Evolutionary conservation across 2,113 vertebrate species (phyloP), one percentile per base, ranked within the genome.

Genomic region (Sander vitreus): DNA sequence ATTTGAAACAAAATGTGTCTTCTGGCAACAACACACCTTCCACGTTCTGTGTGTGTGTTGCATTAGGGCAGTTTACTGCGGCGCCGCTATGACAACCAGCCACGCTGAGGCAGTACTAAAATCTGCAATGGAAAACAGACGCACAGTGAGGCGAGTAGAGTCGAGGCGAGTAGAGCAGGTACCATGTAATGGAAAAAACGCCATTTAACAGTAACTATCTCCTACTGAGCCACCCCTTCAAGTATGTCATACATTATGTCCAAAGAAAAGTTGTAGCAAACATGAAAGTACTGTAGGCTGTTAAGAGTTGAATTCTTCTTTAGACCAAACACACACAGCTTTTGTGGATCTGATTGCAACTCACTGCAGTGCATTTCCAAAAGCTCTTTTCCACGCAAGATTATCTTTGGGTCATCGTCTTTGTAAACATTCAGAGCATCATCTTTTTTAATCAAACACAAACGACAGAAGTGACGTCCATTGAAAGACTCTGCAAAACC

Each of bases 241-340:
- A 84, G 70, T 78, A 89, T 60, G 25, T 84, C 58, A 47, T 90
- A 82, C 83, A 84, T 87, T 0, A 88, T 66, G 59, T 86, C 83
- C 1, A 84, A 66, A 27, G 83, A 70, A 70, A 77, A 88, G 36
- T 81, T 87, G 0, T 85, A 4, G 3, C 63, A 82, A 58, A 83
- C 73, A 80, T 80, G 67, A 80, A 86, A 91, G 9, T 58, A 89
- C 47, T 80, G 53, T 21, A 87, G 19, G 10, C 51, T 80, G 45
- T 84, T 87, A 2, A 89, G 67, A 39, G 58, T 71, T 3, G 59
- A 88, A 13, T 60, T 80, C 39, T 53, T 47, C 11, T 87, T 84
- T 15, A 85, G 48, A 76, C 73, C 78, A 83, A 80, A 70, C 51
- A 73, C 58, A 0, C 36, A 64, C 15, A 43, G 6, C 14, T 36